These are phyloP conservation scores for Astropecten irregularis DNA, from an alignment of 53 echinoderm and acorn worm species.

Conservation along the genomic window DNA sequence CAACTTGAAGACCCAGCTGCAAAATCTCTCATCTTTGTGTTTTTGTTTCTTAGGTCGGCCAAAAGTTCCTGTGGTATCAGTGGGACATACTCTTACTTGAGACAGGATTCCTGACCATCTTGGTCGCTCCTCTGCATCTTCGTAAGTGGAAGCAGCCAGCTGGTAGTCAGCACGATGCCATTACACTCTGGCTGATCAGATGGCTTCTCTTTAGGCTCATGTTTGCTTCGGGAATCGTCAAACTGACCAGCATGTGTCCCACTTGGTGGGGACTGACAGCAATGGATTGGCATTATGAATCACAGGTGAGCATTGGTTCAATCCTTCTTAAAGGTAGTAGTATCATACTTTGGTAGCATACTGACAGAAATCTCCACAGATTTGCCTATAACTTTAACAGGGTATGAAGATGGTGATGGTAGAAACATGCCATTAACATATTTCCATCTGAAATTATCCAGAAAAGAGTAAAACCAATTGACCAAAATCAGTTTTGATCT, in stretches of 20 bases:
- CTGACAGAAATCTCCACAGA: too few relatives aligned
- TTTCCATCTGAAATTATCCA: too few relatives aligned
- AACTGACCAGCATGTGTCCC: conserved; percentile 88
- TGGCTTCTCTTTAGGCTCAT: conserved; percentile 95
- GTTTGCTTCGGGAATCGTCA: conserved; percentile 97
- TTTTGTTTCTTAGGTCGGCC: conserved; percentile 98
- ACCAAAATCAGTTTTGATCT: too few relatives aligned
- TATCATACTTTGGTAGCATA: too few relatives aligned
- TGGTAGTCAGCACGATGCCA: conserved; percentile 71
- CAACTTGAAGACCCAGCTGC: too few relatives aligned
- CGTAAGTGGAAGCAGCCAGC: conserved; percentile 68
- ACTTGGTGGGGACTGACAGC: conserved; percentile 99
- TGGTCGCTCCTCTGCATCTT: conserved; percentile 83
- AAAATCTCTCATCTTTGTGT: too few relatives aligned
- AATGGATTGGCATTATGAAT: conserved; percentile 93
- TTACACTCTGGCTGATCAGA: conserved; percentile 84
- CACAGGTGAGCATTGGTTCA: conserved; percentile 73
- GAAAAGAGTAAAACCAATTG: too few relatives aligned
- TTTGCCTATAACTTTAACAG: too few relatives aligned
- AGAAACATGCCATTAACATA: too few relatives aligned
- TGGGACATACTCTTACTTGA: conserved; percentile 97
- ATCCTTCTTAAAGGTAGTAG: too few relatives aligned
- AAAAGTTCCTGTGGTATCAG: conserved; percentile 96
- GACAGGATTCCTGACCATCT: conserved; percentile 88
- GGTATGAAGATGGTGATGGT: too few relatives aligned